Evolutionary conservation across 2,888 invertebrate species (phyloP), one percentile per base, ranked within the genome.

Genomic region (Stictocephala bisonia): DNA sequence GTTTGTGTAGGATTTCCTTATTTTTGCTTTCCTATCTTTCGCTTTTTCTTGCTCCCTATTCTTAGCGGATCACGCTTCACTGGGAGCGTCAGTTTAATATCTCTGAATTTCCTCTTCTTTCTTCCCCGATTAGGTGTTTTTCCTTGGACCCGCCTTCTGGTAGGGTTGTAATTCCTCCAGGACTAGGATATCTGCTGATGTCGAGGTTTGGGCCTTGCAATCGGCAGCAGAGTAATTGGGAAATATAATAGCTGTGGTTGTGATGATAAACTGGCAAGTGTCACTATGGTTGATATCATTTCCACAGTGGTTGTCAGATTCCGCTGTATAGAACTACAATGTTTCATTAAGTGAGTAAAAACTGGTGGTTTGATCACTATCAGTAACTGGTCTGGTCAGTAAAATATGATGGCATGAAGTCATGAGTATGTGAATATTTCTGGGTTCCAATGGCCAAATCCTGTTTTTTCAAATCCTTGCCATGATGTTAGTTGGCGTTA

Each of bases 351-450:
- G n/a, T n/a, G n/a, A n/a, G n/a, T n/a, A n/a, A n/a, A n/a, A n/a
- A n/a, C n/a, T n/a, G n/a, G n/a, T n/a, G n/a, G n/a, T n/a, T n/a
- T n/a, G n/a, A n/a, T n/a, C n/a, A n/a, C n/a, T n/a, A n/a, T n/a
- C n/a, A n/a, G n/a, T n/a, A n/a, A n/a, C n/a, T n/a, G n/a, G n/a
- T n/a, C n/a, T n/a, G n/a, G n/a, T n/a, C n/a, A n/a, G n/a, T n/a
- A n/a, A n/a, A n/a, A n/a, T n/a, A n/a, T n/a, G 72, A 72, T 15
- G 66, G 67, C 71, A 71, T 71, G 27, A 72, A 72, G 22, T 72
- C 66, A n/a, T n/a, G 51, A 20, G 18, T 72, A 51, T n/a, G 31
- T 13, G 40, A 66, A 72, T 24, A 72, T 40, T n/a, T 15, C 1
- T 31, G 22, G 24, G 13, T 66, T 72, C 7, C 66, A 27, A 13